Base-by-base conservation (phyloP, 2,797 vertebrate genomes). In the Enteromius paludinosus region DNA sequence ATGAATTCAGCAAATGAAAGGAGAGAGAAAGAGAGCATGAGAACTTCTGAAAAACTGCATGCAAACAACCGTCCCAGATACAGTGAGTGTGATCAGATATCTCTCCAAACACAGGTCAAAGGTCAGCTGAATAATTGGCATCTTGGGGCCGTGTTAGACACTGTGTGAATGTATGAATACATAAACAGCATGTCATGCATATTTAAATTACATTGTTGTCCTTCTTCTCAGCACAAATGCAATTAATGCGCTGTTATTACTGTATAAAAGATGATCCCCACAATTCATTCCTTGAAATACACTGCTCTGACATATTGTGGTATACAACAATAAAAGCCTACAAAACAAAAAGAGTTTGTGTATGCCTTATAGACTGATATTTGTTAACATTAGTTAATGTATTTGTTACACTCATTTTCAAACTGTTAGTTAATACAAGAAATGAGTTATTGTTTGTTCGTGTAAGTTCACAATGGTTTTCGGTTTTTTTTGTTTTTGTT, bases 1-100 rank as follows among this genome's bases (percentile, higher is more conserved):
- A 92, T 93, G 87, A 91, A 90, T 90, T 82, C 92, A 92, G 89
- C 90, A 93, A 85, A 82, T 83, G 84, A 88, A 86, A 79, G 69
- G 70, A 82, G 61, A 82, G 70, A 87, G 64, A 90, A 61, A 87
- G 70, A 88, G 59, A 89, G 81, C 82, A 89, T 90, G 90, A 93
- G 88, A 92, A 86, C 91, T 89, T 82, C 74, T 92, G 75, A 78
- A 65, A 90, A 83, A 79, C 90, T 82, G 92, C 94, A 94, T 94
- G 93, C 93, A 94, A 84, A 89, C 89, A 84, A 89, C 89, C 87
- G 82, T 66, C 71, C 56, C 33, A 80, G 86, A 87, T 70, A 62
- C 25, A 33, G 61, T 30, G 88, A 90, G 86, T 77, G 43, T 47
- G 54, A 88, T 47, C 70, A 12, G 15, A 72, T 14, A 2, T 35